These are phyloP conservation scores for Calliphora vicina DNA, from an alignment of 1,140 invertebrate species.

Conservation along the genomic window DNA sequence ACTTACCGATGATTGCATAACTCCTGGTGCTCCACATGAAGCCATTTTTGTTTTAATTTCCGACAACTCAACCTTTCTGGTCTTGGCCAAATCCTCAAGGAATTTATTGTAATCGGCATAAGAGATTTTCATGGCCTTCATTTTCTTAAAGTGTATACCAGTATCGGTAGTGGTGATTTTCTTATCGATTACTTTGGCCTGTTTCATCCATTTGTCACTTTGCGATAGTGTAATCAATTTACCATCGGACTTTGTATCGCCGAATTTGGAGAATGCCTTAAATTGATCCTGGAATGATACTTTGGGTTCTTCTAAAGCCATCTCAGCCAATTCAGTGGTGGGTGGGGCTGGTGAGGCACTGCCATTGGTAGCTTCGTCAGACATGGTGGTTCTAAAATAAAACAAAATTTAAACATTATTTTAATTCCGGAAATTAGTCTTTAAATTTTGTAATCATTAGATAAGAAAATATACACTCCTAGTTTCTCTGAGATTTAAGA, in stretches of 20 bases:
- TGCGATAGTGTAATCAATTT: constrained; percentile 86
- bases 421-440: no score
- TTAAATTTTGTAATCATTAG: no score
- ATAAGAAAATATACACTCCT: no score
- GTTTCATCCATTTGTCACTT: constrained; percentile 95
- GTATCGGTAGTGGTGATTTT: constrained; percentile 90
- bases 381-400: constrained; percentile 46
- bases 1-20: constrained; percentile 65
- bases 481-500: no score
- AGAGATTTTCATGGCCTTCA: constrained; percentile 78
- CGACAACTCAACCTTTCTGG: constrained; percentile 77
- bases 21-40: constrained; percentile 77
- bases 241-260: constrained; percentile 85
- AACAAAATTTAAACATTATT: background rate
- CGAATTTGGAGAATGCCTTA: constrained; percentile 84
- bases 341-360: constrained; percentile 46
- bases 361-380: constrained; percentile 53
- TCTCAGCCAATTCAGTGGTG: constrained; percentile 51
- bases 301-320: constrained; percentile 57
- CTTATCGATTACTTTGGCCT: constrained; percentile 92
- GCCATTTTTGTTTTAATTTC: constrained; percentile 82
- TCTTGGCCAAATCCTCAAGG: constrained; percentile 81
- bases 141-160: constrained; percentile 87
- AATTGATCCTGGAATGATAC: constrained; percentile 65
- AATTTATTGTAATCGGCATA: constrained; percentile 83